Conservation (phyloP, 2,113 vertebrate species). For the human (Homo sapiens) region DNA sequence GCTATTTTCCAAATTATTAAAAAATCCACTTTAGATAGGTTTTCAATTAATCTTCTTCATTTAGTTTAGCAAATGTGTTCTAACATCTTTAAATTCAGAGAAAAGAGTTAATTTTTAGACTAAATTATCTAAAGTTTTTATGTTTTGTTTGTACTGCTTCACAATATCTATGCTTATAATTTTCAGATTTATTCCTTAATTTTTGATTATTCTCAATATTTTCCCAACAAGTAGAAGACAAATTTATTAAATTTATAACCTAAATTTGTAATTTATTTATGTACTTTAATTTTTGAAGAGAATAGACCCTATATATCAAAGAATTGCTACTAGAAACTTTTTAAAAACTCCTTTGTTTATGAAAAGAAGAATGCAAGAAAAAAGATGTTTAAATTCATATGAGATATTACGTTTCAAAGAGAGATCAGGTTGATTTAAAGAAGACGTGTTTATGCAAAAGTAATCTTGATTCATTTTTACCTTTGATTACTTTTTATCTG, state of each 20-base stretch:
- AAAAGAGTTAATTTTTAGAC: not conserved
- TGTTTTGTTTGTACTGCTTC: not conserved
- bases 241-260: not conserved
- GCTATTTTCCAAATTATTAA: not conserved
- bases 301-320: not conserved
- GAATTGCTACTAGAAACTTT: not conserved
- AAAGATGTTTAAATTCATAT: not conserved
- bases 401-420: not conserved
- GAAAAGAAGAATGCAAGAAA: not conserved
- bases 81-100: not conserved
- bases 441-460: not conserved
- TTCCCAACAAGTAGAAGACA: not conserved
- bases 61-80: not conserved
- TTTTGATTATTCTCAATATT: not conserved
- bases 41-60: not conserved
- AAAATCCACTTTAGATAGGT: not conserved
- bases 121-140: not conserved
- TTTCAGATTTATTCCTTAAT: not conserved
- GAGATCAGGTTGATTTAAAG: not conserved
- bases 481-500: not conserved
- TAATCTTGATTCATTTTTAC: not conserved
- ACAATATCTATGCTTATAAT: not conserved
- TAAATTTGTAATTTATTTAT: not conserved
- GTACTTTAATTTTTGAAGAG: not conserved
- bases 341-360: not conserved